Percentiles rank a stretch among this genome's conserved stretches.
phyloP scores from a whole-genome alignment of 2,797 vertebrate species.

The Syngnathus rostellatus region DNA sequence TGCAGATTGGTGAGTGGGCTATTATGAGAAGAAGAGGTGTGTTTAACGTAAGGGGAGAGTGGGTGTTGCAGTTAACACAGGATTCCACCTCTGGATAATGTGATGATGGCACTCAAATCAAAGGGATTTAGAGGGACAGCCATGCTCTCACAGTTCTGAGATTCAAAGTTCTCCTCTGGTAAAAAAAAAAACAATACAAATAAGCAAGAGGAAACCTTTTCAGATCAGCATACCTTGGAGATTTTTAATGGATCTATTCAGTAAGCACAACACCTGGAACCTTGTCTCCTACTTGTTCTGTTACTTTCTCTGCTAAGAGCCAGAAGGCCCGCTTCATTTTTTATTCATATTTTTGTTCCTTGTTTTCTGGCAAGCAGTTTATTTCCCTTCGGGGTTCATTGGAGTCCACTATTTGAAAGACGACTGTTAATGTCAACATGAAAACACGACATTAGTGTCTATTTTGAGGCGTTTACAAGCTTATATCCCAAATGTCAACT shows the following conservation, averaged over 20 bases:
- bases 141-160: too few species aligned
- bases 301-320: background rate
- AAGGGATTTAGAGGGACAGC: background rate
- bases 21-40: background rate
- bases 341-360: background rate
- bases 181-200: too few species aligned
- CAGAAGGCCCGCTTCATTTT: background rate
- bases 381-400: conserved; percentile 12
- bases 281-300: background rate
- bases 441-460: background rate
- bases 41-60: background rate
- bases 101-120: background rate
- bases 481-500: background rate
- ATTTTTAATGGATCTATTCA: background rate
- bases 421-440: background rate
- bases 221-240: too few species aligned
- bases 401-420: conserved; percentile 3
- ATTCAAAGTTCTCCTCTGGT: too few species aligned
- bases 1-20: background rate
- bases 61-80: background rate
- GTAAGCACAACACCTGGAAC: background rate
- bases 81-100: background rate
- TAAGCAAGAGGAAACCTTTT: too few species aligned
- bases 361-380: background rate
- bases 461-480: background rate